Evolutionary conservation across 2,113 vertebrate genomes (phyloP).

Genomic region (Marmota monax): DNA sequence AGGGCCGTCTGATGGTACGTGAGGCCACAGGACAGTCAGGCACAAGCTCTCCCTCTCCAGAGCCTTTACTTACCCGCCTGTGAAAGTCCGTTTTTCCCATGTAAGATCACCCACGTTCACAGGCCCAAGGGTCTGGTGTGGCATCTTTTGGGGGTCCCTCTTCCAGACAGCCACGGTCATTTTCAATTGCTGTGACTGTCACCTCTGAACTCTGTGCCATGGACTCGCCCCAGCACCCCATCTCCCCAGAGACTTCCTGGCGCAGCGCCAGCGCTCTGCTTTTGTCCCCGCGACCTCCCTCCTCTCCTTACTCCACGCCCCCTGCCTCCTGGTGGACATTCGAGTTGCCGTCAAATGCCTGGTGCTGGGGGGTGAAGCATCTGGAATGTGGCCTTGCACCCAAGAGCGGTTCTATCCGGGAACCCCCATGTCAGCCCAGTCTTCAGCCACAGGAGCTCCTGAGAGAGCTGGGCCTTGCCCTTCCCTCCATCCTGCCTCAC

Average conservation of each 20-base stretch:
- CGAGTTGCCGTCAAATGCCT: too few species aligned
- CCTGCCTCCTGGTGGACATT: not conserved
- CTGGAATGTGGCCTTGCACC: not conserved
- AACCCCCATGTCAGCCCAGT: too few species aligned
- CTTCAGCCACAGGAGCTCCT: not conserved
- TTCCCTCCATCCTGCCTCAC: not conserved
- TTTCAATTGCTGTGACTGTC: not conserved
- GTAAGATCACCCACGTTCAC: not conserved
- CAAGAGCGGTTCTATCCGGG: fast-evolving
- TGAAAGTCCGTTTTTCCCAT: not conserved
- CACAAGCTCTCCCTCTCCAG: too few species aligned
- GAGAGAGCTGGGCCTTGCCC: too few species aligned
- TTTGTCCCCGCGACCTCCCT: too few species aligned
- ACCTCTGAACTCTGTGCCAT: not conserved
- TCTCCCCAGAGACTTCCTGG: not conserved
- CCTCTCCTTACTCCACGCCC: too few species aligned
- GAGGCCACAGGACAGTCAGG: not conserved
- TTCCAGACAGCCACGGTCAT: too few species aligned
- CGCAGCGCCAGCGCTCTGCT: not conserved
- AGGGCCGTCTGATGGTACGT: fast-evolving
- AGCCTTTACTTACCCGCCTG: not conserved
- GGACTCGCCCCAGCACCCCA: too few species aligned
- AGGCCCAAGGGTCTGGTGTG: too few species aligned
- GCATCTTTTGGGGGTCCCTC: too few species aligned
- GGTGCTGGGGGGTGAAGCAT: too few species aligned